Evolutionary conservation across 1,140 invertebrate genomes (phyloP), one percentile per base, ranked within the genome.

Genomic region (Procambarus virginalis): DNA sequence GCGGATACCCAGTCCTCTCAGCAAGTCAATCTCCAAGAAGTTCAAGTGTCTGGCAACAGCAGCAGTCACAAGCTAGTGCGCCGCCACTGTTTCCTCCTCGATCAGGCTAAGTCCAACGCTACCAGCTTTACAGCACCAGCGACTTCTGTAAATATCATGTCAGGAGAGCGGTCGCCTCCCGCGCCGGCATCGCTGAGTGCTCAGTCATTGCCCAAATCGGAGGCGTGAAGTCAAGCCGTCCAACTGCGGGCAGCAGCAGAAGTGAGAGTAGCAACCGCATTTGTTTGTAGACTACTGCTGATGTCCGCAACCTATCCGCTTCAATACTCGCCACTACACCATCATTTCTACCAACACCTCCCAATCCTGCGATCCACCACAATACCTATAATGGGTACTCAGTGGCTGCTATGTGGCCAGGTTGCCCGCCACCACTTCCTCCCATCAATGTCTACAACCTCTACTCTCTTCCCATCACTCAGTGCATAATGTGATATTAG

Each of bases 161-260:
- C 81, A 84, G 87, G 87, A 81, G 87, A 89, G 87, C 87, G 87
- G 81, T 89, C 81, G 73, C 81, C 81, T 34, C 70, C 87, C 60
- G 87, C 87, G 84, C 84, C 84, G 34, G 76, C 20, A 51, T 76
- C 76, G 80, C 87, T 84, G 45, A 89, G 87, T 58, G 87, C 68
- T 17, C 87, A 89, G 87, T 89, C 87, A 73, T 75, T 89, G 87
- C 87, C 87, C 80, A 89, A 89, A 76, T 89, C 87, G 87, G 87
- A 89, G 87, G 87, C 87, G 76, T 89, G 87, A 89, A 89, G 87
- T 84, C 82, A 89, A 89, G 87, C 87, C 87, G 87, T 89, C 87
- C 87, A 89, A 77, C 81, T 84, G 87, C 87, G 87, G 87, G 87
- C 87, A 89, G 60, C 87, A 89, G 87, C 87, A 89, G 87, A 89